These are phyloP conservation scores for Neolamprologus variostigma DNA, from an alignment of 2,113 vertebrate genomes.

Conservation along the genomic window DNA sequence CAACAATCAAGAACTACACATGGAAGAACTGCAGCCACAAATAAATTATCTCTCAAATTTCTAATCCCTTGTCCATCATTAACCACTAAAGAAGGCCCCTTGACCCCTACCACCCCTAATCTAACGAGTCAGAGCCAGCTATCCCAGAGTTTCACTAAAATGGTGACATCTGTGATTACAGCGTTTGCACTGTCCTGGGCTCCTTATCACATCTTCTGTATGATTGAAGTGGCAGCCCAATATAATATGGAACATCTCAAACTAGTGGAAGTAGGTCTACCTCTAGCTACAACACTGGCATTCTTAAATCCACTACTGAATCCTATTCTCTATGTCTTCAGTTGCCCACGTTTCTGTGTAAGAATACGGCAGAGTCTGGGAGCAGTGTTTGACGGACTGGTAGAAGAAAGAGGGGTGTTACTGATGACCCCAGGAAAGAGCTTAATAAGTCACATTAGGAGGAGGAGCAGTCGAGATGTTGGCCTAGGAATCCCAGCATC, in stretches of 20 bases:
- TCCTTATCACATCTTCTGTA: conserved; percentile 78
- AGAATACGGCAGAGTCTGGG: conserved; percentile 60
- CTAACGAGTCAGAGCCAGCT: neutral
- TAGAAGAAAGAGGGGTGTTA: conserved; percentile 55
- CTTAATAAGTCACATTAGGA: neutral
- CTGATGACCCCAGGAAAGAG: neutral
- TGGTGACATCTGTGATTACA: conserved; percentile 79
- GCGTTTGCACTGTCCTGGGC: conserved; percentile 84
- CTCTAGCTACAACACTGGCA: conserved; percentile 74
- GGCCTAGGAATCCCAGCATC: neutral
- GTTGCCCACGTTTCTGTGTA: conserved; percentile 83
- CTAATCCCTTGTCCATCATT: neutral
- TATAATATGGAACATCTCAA: neutral
- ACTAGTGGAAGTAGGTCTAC: conserved; percentile 45
- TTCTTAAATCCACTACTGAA: conserved; percentile 82
- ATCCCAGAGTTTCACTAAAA: conserved; percentile 79
- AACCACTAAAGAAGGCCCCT: neutral
- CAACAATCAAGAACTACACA: neutral
- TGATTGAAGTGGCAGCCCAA: conserved; percentile 73
- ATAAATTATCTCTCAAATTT: neutral
- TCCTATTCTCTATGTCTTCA: conserved; percentile 86
- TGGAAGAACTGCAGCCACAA: neutral
- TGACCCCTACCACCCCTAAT: neutral
- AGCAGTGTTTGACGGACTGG: conserved; percentile 62
- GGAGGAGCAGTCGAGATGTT: neutral